phyloP scores from a whole-genome alignment of 1,140 invertebrate genomes.

The Rhizoglyphus robini region DNA sequence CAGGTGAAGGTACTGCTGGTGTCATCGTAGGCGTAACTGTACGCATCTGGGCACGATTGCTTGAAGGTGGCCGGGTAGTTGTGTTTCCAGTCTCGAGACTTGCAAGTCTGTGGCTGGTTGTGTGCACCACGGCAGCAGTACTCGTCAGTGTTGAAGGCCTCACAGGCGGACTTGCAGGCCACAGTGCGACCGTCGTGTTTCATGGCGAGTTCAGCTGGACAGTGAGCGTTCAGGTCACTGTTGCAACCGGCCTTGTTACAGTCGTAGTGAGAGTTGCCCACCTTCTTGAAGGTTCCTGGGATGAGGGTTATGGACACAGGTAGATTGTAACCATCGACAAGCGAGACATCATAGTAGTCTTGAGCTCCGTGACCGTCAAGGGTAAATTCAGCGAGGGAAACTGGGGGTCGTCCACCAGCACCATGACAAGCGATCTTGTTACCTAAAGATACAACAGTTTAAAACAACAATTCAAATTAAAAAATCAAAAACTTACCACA shows the following conservation, averaged over 20 bases:
- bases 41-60: no score
- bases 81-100: slow-evolving; percentile 37
- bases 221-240: slow-evolving; percentile 32
- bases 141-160: neutral
- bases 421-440: neutral
- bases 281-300: slow-evolving; percentile 15
- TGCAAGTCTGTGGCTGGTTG: slow-evolving; percentile 30
- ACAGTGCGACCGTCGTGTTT: slow-evolving; percentile 18
- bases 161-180: neutral
- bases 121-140: slow-evolving; percentile 22
- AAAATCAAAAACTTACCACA: slow-evolving; percentile 29
- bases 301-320: slow-evolving; percentile 27
- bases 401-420: slow-evolving; percentile 28
- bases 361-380: slow-evolving; percentile 25
- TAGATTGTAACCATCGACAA: slow-evolving; percentile 32
- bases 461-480: neutral
- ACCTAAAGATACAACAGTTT: neutral
- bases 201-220: slow-evolving; percentile 32
- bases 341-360: slow-evolving; percentile 31
- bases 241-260: slow-evolving; percentile 30
- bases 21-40: slow-evolving; percentile 38
- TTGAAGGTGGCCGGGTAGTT: no score
- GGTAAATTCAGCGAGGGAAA: slow-evolving; percentile 30
- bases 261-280: slow-evolving; percentile 19
- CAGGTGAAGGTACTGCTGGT: slow-evolving; percentile 34